Percentiles rank a stretch among this genome's conserved stretches.
Evolutionary conservation across 2,888 invertebrate species (phyloP).

Genomic region (Malthinus flaveolus): DNA sequence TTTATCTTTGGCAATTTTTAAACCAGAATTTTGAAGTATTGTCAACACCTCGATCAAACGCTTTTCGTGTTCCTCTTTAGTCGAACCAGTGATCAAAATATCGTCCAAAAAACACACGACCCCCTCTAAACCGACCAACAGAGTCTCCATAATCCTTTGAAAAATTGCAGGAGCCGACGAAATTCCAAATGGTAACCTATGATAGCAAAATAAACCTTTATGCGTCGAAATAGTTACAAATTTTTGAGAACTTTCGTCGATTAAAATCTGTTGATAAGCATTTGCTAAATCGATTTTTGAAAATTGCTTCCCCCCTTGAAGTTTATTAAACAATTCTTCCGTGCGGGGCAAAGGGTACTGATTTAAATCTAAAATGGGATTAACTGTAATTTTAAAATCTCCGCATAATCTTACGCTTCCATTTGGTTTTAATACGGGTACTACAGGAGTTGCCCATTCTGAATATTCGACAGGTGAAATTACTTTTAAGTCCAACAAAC

Average conservation of each 20-base stretch:
- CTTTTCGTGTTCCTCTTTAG: slow-evolving; percentile 1
- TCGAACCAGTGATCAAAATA: slow-evolving; percentile 6
- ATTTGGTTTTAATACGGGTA: slow-evolving; percentile 4
- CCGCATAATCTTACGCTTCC: neutral
- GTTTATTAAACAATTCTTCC: neutral
- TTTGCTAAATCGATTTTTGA: slow-evolving; percentile 29
- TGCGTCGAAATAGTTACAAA: slow-evolving; percentile 26
- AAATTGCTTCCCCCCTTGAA: slow-evolving; percentile 8
- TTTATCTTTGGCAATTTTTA: neutral
- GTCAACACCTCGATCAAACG: neutral
- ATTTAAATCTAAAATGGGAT: neutral
- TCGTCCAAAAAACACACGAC: slow-evolving; percentile 15
- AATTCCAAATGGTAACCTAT: slow-evolving; percentile 27
- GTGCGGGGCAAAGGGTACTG: neutral
- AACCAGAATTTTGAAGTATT: neutral
- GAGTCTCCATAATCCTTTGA: slow-evolving; percentile 27
- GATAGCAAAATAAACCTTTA: slow-evolving; percentile 27
- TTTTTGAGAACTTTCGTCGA: slow-evolving; percentile 15
- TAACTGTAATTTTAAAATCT: neutral
- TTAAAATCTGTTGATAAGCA: slow-evolving; percentile 27
- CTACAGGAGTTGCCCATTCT: slow-evolving; percentile 3
- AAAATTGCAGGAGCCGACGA: slow-evolving; percentile 23
- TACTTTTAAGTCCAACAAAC: neutral
- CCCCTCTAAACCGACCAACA: slow-evolving; percentile 21
- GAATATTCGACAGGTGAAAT: neutral